These are phyloP conservation scores for Drosophila hawaiiensis DNA, from an alignment of 2,888 invertebrate genomes.

Conservation along the genomic window DNA sequence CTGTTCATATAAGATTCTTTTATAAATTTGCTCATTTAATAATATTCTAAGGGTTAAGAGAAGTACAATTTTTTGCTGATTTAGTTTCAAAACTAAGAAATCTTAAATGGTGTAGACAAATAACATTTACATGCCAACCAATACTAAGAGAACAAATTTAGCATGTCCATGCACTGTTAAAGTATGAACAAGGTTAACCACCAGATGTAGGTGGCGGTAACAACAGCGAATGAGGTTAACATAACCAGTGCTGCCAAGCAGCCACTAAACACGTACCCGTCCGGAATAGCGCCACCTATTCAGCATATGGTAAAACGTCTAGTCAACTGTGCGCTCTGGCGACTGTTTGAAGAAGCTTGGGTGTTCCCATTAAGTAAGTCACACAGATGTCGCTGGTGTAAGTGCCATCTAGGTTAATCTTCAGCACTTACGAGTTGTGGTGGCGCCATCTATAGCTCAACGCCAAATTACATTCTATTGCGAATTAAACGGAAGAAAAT, in stretches of 20 bases:
- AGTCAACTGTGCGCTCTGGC: not conserved
- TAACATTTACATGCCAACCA: not conserved
- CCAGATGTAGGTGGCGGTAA: slow-evolving; percentile 30
- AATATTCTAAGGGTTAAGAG: not conserved
- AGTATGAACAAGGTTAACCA: not conserved
- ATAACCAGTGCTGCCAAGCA: slow-evolving; percentile 3
- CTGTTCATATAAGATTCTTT: not conserved
- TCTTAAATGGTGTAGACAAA: not conserved
- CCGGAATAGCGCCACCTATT: slow-evolving; percentile 30
- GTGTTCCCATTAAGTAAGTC: too few species aligned
- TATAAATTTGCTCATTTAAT: not conserved
- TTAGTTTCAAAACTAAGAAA: not conserved
- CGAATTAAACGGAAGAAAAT: not conserved
- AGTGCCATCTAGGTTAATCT: not conserved
- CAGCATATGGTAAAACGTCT: rapidly evolving
- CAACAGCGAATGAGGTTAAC: not conserved
- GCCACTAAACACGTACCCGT: rapidly evolving
- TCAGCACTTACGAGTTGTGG: too few species aligned
- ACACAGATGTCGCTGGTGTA: not conserved
- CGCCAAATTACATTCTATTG: rapidly evolving
- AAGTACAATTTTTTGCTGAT: not conserved
- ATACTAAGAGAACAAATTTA: not conserved
- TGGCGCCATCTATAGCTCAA: slow-evolving; percentile 13
- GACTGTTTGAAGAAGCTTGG: not conserved
- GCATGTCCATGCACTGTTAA: not conserved